Evolutionary conservation across 2,113 vertebrate species (phyloP).

Genomic region (Ciconia maguari): DNA sequence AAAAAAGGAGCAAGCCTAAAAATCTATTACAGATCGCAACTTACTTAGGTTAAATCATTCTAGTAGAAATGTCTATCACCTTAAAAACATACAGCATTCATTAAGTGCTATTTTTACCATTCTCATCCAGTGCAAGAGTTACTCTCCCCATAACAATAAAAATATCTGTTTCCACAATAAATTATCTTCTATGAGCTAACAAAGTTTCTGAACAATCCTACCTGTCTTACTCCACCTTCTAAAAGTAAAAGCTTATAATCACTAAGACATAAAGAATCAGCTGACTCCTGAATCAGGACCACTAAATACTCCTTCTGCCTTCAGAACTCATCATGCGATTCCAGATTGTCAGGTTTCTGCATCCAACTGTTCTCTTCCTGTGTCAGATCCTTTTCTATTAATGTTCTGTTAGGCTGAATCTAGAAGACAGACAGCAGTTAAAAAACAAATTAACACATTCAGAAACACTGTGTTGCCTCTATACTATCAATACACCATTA

Average conservation of each 20-base stretch:
- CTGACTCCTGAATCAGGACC: neutral
- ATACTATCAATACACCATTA: neutral
- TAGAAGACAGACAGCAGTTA: slow-evolving; percentile 20
- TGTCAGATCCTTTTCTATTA: neutral
- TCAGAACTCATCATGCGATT: neutral
- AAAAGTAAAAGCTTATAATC: slow-evolving; percentile 41
- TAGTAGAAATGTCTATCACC: neutral
- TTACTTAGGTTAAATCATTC: neutral
- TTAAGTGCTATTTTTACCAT: neutral
- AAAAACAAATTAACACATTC: neutral
- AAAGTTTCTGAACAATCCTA: slow-evolving; percentile 32
- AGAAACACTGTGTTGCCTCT: neutral
- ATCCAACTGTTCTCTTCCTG: neutral
- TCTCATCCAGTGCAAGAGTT: slow-evolving; percentile 2
- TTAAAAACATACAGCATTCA: neutral
- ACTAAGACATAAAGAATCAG: slow-evolving; percentile 29
- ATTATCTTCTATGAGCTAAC: slow-evolving; percentile 13
- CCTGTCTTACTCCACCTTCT: slow-evolving; percentile 34
- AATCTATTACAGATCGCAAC: neutral
- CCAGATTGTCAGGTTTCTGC: neutral
- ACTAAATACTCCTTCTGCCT: neutral
- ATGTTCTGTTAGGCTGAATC: slow-evolving; percentile 44
- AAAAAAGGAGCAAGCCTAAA: neutral
- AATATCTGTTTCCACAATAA: slow-evolving; percentile 47
- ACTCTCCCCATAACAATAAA: neutral